Evolutionary conservation across 1,140 invertebrate genomes (phyloP).

Genomic region (Anastrepha obliqua): DNA sequence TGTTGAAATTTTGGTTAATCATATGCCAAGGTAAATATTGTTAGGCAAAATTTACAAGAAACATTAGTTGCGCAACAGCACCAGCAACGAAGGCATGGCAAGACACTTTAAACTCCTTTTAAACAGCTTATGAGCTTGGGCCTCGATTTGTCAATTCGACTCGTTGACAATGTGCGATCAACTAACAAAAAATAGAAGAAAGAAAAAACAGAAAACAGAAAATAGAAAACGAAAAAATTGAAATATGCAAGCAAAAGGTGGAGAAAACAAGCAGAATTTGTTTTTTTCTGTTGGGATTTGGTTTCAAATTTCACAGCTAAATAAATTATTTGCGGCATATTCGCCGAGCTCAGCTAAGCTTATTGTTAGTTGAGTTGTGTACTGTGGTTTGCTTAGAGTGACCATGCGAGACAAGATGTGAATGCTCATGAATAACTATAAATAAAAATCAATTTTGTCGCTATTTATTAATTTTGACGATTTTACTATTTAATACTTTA

Average conservation of each 20-base stretch:
- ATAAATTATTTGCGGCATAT: conserved; percentile 54
- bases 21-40: conserved; percentile 36
- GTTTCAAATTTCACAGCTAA: conserved; percentile 55
- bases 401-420: background rate
- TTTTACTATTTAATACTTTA: background rate
- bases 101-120: background rate
- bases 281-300: background rate
- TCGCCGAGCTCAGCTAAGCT: background rate
- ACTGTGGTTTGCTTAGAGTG: background rate
- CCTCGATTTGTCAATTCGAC: background rate
- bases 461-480: background rate
- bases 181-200: background rate
- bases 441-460: conserved; percentile 33
- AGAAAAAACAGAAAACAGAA: background rate
- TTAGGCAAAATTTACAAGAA: conserved; percentile 18
- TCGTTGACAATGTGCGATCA: background rate
- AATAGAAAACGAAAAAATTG: too few species aligned
- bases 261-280: background rate
- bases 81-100: background rate
- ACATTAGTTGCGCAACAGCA: conserved; percentile 31
- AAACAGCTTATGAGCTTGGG: background rate
- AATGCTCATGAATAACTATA: background rate
- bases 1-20: conserved; percentile 15
- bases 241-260: background rate
- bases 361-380: background rate